phyloP scores from a whole-genome alignment of 2,888 invertebrate species.

The Pristionchus maxplancki region DNA sequence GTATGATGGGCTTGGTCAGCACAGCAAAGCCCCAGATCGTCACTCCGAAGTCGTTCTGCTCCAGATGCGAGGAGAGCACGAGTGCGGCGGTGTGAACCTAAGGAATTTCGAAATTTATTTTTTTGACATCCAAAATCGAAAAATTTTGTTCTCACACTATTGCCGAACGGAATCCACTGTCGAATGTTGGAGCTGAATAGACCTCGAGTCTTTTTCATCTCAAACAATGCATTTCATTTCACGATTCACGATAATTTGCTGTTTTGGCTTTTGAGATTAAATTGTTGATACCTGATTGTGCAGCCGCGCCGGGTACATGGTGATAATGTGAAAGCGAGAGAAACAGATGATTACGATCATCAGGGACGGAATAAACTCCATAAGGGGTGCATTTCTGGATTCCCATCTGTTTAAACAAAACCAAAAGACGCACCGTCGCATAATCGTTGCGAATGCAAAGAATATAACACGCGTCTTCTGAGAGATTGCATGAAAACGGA shows the following conservation, averaged over 20 bases:
- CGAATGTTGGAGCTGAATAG: not conserved
- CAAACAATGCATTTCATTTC: not conserved
- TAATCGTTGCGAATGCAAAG: not conserved
- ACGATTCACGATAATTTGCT: no score
- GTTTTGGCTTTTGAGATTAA: no score
- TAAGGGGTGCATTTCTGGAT: not conserved
- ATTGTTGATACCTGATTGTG: not conserved
- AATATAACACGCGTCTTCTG: no score
- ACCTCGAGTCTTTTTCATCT: conserved; percentile 3
- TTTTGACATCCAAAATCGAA: not conserved
- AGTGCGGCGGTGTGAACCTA: not conserved
- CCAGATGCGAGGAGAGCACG: not conserved
- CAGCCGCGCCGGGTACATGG: not conserved
- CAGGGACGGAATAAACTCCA: not conserved
- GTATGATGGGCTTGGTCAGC: not conserved
- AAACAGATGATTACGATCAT: not conserved
- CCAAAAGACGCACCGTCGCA: not conserved
- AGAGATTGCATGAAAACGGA: no score
- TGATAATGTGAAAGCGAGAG: not conserved
- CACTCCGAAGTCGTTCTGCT: not conserved
- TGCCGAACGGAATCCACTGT: conserved; percentile 14
- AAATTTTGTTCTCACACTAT: not conserved
- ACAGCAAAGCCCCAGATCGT: conserved; percentile 32
- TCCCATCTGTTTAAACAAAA: not conserved
- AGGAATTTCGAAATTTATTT: not conserved